Evolutionary conservation across 1,140 invertebrate genomes (phyloP).

Genomic region (Pachypeltis micranthus): DNA sequence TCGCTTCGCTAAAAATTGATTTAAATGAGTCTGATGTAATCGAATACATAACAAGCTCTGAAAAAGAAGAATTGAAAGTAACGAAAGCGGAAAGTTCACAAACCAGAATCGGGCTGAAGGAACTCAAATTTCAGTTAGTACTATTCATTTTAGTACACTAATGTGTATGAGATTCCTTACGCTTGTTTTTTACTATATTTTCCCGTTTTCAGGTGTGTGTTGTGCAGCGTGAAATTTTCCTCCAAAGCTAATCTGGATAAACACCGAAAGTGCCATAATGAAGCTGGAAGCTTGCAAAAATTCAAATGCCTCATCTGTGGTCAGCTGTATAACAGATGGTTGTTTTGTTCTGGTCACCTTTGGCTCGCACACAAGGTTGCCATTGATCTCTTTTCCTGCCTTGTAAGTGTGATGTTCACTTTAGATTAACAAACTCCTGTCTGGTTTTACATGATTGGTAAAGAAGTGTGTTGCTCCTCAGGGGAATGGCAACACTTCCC

Average conservation of each 20-base stretch:
- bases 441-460: not conserved
- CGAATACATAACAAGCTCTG: too few species aligned
- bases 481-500: too few species aligned
- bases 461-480: too few species aligned
- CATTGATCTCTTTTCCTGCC: conserved; percentile 58
- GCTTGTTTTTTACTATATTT: too few species aligned
- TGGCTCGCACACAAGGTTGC: conserved; percentile 62
- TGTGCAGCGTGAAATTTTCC: conserved; percentile 9
- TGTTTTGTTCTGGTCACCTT: conserved; percentile 45
- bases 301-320: conserved; percentile 25
- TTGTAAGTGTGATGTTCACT: conserved; percentile 37
- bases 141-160: too few species aligned
- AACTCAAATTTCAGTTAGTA: conserved; percentile 1
- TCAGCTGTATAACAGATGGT: conserved; percentile 22
- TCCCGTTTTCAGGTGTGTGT: conserved; percentile 13
- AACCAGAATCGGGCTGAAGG: not conserved
- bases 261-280: conserved; percentile 8
- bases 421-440: conserved; percentile 36
- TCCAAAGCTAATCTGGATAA: not conserved
- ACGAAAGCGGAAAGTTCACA: not conserved
- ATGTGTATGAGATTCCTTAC: too few species aligned
- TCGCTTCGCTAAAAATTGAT: not conserved
- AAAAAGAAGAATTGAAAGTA: not conserved
- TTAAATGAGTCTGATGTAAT: too few species aligned
- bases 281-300: not conserved